Conservation (phyloP, 2,888 invertebrate species). For the Zygaena filipendulae region DNA sequence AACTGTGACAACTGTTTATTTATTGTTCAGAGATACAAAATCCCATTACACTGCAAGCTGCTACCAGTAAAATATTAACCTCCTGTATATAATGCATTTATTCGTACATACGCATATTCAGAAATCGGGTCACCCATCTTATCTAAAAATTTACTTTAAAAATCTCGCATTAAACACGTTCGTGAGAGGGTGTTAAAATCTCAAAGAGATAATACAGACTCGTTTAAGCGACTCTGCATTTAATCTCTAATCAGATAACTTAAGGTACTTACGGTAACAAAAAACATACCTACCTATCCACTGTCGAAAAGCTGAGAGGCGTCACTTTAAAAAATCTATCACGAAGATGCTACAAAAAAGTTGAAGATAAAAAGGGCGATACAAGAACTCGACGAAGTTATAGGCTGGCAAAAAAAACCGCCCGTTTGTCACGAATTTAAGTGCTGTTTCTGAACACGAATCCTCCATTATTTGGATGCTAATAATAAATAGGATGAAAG, state of each 20-base stretch:
- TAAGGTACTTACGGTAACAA: slow-evolving; percentile 29
- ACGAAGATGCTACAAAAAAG: slow-evolving; percentile 19
- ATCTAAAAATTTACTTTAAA: too few relatives aligned
- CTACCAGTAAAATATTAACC: too few relatives aligned
- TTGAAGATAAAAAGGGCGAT: slow-evolving; percentile 32
- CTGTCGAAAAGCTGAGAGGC: slow-evolving; percentile 18
- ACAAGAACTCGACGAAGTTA: slow-evolving; percentile 20
- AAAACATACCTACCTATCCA: slow-evolving; percentile 35
- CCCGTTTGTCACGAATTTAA: slow-evolving; percentile 37
- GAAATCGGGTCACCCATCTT: too few relatives aligned
- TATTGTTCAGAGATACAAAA: too few relatives aligned
- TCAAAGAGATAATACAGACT: slow-evolving; percentile 23
- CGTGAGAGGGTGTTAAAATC: slow-evolving; percentile 32
- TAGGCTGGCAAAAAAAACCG: slow-evolving; percentile 33
- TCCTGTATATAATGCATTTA: too few relatives aligned
- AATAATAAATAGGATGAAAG: too few relatives aligned
- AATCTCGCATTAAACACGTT: too few relatives aligned
- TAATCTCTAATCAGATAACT: slow-evolving; percentile 51
- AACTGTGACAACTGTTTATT: too few relatives aligned
- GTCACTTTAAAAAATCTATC: slow-evolving; percentile 18
- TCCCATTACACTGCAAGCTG: too few relatives aligned
- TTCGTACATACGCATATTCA: too few relatives aligned
- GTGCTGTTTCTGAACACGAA: slow-evolving; percentile 44
- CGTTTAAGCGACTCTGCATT: slow-evolving; percentile 35
- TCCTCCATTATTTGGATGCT: slow-evolving; percentile 29